Evolutionary conservation across 2,888 invertebrate species (phyloP), one percentile per base, ranked within the genome.

Genomic region (Heliconius ethilla): DNA sequence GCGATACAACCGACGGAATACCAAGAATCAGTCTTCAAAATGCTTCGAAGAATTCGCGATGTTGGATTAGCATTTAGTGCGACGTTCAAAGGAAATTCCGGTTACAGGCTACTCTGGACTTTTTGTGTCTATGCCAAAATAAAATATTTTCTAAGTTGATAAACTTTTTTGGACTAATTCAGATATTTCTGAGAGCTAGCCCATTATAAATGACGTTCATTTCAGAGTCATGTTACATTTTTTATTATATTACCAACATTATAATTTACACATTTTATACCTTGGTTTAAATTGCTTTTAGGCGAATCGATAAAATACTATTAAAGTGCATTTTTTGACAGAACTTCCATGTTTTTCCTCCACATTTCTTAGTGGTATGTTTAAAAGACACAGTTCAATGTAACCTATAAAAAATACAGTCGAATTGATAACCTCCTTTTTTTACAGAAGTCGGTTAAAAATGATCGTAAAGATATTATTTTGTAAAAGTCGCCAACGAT

Each of bases 21-120:
- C 81, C 76, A 67, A 80, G 82, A 83, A 84, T 78, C 55, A 63
- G 78, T 70, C 80, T 74, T 51, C 79, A 73, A 80, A 82, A 81
- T 75, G 67, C 75, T 82, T 79, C 82, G 15, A 25, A 69, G 82
- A 82, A 81, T 65, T 75, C 59, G 55, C n/a, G 62, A 45, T 51
- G 55, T 63, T 65, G 73, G 69, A 65, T 80, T 75, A 69, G 73
- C 59, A 65, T 74, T 74, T 51, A 29, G 45, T 62, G 59, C 18
- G 5, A 59, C 25, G 45, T 59, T 29, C 66, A 37, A 37, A 69
- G 77, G 77, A 67, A 77, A 66, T 73, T 62, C 67, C 29, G 59
- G 25, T 72, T 74, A 18, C 27, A 59, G 40, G 15, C 59, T n/a
- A 29, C 45, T 45, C 22, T 51, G 45, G 29, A 22, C 66, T 75